phyloP scores from a whole-genome alignment of 1,140 invertebrate genomes.

The Heliconius himera region DNA sequence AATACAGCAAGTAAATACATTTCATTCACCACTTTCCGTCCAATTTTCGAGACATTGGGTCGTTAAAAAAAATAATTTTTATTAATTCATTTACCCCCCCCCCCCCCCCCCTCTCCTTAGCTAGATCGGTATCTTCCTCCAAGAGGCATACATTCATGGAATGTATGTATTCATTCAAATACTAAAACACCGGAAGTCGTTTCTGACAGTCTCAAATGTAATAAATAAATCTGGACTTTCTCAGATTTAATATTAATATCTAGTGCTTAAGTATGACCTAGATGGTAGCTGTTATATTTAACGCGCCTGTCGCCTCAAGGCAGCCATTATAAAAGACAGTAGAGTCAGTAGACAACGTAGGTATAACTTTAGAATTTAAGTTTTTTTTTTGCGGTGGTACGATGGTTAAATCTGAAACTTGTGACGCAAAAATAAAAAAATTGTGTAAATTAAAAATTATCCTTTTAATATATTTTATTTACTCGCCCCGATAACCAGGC shows the following conservation, averaged over 20 bases:
- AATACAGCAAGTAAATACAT: too few relatives aligned
- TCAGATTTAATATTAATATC: conserved; percentile 33
- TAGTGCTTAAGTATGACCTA: conserved; percentile 31
- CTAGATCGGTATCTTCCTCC: too few relatives aligned
- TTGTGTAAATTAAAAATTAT: too few relatives aligned
- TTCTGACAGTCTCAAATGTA: conserved; percentile 17
- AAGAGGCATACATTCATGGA: background rate
- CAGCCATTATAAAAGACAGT: conserved; percentile 20
- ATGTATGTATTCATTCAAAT: too few relatives aligned
- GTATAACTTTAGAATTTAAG: background rate
- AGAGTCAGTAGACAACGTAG: background rate
- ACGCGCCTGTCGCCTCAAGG: conserved; percentile 33
- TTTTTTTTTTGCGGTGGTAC: background rate
- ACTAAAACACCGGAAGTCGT: conserved; percentile 21
- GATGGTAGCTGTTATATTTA: conserved; percentile 42
- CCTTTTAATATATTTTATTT: too few relatives aligned
- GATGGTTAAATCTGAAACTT: background rate
- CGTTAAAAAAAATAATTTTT: too few relatives aligned
- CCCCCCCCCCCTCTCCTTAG: too few relatives aligned
- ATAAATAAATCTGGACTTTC: conserved; percentile 29
- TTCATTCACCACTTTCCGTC: too few relatives aligned
- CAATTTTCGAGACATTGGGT: too few relatives aligned
- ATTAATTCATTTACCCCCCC: too few relatives aligned
- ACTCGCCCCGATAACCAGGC: too few relatives aligned
- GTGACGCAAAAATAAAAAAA: background rate